Percentiles rank a stretch among this genome's conserved stretches.
phyloP scores from a whole-genome alignment of 2,797 vertebrate genomes.

The Neosilurus hyrtlii region DNA sequence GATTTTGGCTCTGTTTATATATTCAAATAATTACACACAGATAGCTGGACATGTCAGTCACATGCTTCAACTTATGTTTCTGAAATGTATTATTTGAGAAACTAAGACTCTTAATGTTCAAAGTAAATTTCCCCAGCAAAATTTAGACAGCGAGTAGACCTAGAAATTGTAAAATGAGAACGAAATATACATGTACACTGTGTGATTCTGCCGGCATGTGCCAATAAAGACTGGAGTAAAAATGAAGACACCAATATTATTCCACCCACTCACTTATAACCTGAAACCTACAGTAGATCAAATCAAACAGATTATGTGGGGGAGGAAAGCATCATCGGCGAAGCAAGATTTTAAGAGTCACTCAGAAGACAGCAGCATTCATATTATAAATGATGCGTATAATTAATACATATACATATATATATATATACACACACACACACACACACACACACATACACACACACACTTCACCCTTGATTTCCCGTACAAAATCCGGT shows the following conservation, averaged over 20 bases:
- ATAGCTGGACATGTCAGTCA: not conserved
- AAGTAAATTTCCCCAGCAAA: not conserved
- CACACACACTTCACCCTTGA: too few relatives aligned
- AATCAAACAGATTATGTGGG: slow-evolving; percentile 55
- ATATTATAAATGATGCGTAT: not conserved
- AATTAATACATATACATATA: too few relatives aligned
- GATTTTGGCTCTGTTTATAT: too few relatives aligned
- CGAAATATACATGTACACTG: slow-evolving; percentile 3
- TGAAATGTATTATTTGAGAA: not conserved
- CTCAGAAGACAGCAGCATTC: slow-evolving; percentile 31
- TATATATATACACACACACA: too few relatives aligned
- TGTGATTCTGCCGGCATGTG: slow-evolving; percentile 39
- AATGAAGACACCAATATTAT: slow-evolving; percentile 50
- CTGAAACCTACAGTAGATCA: slow-evolving; percentile 51
- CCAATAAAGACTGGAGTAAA: slow-evolving; percentile 46
- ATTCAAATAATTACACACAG: not conserved
- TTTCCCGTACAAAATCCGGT: too few relatives aligned
- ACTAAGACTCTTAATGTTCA: not conserved
- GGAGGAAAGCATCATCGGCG: slow-evolving; percentile 47
- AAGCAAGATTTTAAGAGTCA: slow-evolving; percentile 46
- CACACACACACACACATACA: too few relatives aligned
- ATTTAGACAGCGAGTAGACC: not conserved
- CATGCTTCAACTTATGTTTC: not conserved
- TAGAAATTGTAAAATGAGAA: slow-evolving; percentile 15
- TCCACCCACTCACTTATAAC: slow-evolving; percentile 55